These are phyloP conservation scores for Seladonia tumulorum DNA, from an alignment of 2,888 invertebrate species.

Conservation along the genomic window DNA sequence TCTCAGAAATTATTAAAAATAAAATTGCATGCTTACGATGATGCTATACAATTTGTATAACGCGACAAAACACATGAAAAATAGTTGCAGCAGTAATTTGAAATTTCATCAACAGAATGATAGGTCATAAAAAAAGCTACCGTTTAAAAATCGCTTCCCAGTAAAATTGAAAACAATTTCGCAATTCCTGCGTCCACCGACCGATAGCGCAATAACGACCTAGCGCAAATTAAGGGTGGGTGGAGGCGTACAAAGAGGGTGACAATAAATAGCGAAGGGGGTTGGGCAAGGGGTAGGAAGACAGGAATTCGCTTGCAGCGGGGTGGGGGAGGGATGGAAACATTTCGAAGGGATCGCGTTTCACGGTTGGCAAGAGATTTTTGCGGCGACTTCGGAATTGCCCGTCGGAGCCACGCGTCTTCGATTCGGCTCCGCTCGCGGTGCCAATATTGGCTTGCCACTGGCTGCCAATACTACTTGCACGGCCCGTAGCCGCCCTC, in stretches of 20 bases:
- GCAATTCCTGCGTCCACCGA: background rate
- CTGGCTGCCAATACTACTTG: constrained; percentile 65
- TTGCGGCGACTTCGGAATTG: constrained; percentile 51
- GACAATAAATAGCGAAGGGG: background rate
- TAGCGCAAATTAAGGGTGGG: background rate
- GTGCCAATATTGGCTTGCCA: constrained; percentile 52
- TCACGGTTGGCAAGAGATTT: constrained; percentile 53
- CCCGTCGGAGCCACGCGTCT: constrained; percentile 48
- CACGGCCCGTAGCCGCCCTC: constrained; percentile 51
- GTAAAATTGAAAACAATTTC: background rate
- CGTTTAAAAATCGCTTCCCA: background rate
- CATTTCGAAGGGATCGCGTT: constrained; percentile 35
- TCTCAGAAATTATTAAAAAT: background rate
- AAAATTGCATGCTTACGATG: background rate
- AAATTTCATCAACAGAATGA: background rate
- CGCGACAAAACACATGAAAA: too few relatives aligned
- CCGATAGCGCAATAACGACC: background rate
- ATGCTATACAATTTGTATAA: too few relatives aligned
- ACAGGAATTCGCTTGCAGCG: background rate
- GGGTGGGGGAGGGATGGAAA: background rate
- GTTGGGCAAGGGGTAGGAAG: background rate
- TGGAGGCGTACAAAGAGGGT: background rate
- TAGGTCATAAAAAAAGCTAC: background rate
- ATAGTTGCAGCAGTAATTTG: too few relatives aligned
- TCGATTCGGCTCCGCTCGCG: constrained; percentile 30